Evolutionary conservation across 2,797 vertebrate species (phyloP).

Genomic region (Thunnus albacares): DNA sequence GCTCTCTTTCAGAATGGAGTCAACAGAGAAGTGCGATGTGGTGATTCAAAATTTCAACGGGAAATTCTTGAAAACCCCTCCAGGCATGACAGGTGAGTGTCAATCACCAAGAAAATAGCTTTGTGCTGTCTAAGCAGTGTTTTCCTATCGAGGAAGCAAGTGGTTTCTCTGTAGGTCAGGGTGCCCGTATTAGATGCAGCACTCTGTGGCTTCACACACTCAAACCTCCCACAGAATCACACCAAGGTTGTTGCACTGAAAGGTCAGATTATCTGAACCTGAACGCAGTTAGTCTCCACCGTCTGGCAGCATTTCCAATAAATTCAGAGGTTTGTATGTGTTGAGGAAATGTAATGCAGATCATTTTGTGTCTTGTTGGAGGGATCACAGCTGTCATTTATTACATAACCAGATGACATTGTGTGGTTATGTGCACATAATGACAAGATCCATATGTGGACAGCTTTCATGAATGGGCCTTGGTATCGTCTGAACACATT

Average conservation of each 20-base stretch:
- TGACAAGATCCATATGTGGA: background rate
- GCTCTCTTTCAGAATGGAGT: conserved; percentile 93
- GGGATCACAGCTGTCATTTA: conserved; percentile 15
- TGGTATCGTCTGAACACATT: background rate
- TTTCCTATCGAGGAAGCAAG: conserved; percentile 15
- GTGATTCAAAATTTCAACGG: conserved; percentile 99
- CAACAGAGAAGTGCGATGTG: conserved; percentile 99
- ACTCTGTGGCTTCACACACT: background rate
- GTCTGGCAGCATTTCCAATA: conserved; percentile 5
- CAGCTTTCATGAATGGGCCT: background rate
- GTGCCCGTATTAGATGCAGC: conserved; percentile 10
- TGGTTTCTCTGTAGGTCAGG: background rate
- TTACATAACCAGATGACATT: background rate
- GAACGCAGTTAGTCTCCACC: background rate
- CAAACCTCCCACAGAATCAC: background rate
- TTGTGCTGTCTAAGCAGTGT: background rate
- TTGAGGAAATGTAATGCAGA: conserved; percentile 12
- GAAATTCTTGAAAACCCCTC: conserved; percentile 98
- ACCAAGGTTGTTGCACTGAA: background rate
- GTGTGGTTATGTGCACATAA: background rate
- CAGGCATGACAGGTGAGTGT: conserved; percentile 95
- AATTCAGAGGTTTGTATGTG: background rate
- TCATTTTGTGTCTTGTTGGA: background rate
- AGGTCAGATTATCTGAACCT: conserved; percentile 19
- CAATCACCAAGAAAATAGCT: conserved; percentile 18